Evolutionary conservation across 1,140 invertebrate genomes (phyloP).

Genomic region (Vanessa tameamea): DNA sequence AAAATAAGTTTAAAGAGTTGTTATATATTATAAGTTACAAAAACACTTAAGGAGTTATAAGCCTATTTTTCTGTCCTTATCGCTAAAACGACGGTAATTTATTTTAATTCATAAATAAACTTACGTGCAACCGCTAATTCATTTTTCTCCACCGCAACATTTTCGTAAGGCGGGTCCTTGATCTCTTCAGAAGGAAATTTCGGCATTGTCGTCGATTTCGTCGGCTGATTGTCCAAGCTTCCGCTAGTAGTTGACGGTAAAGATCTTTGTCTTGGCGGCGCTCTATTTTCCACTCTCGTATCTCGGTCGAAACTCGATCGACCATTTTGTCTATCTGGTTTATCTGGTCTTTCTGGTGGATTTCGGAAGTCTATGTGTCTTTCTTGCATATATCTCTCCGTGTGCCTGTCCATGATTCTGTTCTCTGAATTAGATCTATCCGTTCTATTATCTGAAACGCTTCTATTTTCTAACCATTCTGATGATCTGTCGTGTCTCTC

Average conservation of each 20-base stretch:
- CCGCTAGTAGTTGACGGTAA: conserved; percentile 59
- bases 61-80: too few relatives aligned
- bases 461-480: conserved; percentile 33
- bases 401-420: conserved; percentile 41
- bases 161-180: conserved; percentile 74
- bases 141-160: conserved; percentile 70
- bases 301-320: conserved; percentile 59
- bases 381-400: conserved; percentile 34
- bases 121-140: conserved; percentile 66
- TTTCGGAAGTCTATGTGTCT: conserved; percentile 55
- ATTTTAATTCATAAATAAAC: conserved; percentile 30
- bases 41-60: too few relatives aligned
- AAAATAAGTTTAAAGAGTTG: background rate
- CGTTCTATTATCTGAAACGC: conserved; percentile 13
- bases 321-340: conserved; percentile 52
- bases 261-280: conserved; percentile 67
- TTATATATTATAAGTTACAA: background rate
- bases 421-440: conserved; percentile 44
- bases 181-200: conserved; percentile 70
- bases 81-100: background rate
- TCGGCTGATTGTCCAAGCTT: conserved; percentile 56
- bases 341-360: conserved; percentile 64
- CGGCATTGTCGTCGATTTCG: conserved; percentile 73
- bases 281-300: conserved; percentile 55
- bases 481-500: conserved; percentile 30